phyloP scores from a whole-genome alignment of 2,888 invertebrate species.

The Eilema depressum region DNA sequence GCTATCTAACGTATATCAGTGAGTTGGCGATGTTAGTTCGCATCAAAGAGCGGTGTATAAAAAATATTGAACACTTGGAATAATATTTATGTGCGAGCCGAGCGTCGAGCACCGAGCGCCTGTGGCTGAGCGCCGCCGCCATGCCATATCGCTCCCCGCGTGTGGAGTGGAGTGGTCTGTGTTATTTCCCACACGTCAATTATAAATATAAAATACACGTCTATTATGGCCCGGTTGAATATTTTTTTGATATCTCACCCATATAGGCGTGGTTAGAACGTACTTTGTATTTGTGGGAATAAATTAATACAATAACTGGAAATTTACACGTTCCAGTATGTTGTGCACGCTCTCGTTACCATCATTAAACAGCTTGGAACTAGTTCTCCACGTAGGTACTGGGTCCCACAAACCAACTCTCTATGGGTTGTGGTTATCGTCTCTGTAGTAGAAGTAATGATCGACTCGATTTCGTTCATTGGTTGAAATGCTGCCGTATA shows the following conservation, averaged over 20 bases:
- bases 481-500: no score
- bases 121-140: not conserved
- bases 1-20: conserved; percentile 14
- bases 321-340: not conserved
- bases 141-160: conserved; percentile 14
- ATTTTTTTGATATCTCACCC: conserved; percentile 7
- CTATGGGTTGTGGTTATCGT: no score
- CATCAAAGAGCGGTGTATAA: conserved; percentile 26
- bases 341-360: not conserved
- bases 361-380: not conserved
- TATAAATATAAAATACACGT: conserved; percentile 25
- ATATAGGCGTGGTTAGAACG: conserved; percentile 7
- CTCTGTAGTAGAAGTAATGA: not conserved
- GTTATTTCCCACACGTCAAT: conserved; percentile 27
- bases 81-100: conserved; percentile 34
- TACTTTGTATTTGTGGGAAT: conserved; percentile 10
- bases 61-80: conserved; percentile 38
- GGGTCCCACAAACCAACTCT: no score
- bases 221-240: conserved; percentile 12
- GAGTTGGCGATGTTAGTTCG: conserved; percentile 14
- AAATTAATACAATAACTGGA: conserved; percentile 5
- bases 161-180: conserved; percentile 8
- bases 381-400: no score
- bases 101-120: no score
- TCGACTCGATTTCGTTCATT: not conserved